phyloP scores from a whole-genome alignment of 2,888 invertebrate species.

The Troilus luridus region DNA sequence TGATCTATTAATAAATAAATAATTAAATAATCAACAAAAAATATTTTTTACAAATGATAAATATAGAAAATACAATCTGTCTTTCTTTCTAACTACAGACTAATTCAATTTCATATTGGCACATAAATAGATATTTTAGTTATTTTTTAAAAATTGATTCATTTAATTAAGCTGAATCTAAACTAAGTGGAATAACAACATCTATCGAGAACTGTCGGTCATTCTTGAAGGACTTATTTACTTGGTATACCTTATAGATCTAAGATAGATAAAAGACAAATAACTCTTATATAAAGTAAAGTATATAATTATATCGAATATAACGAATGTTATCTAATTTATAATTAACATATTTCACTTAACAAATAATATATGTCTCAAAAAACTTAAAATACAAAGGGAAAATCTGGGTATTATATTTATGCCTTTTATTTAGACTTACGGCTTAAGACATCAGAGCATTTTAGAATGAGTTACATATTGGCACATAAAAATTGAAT shows the following conservation, averaged over 20 bases:
- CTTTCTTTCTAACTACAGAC: conserved; percentile 35
- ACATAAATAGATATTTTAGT: conserved; percentile 24
- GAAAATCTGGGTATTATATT: too few relatives aligned
- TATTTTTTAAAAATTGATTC: neutral
- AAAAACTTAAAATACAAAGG: too few relatives aligned
- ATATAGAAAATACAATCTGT: conserved; percentile 10
- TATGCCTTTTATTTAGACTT: too few relatives aligned
- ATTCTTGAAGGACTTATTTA: neutral
- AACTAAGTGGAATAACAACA: neutral
- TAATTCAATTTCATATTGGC: neutral
- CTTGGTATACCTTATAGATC: too few relatives aligned
- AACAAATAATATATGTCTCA: too few relatives aligned
- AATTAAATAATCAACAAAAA: conserved; percentile 22
- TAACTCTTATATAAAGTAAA: too few relatives aligned
- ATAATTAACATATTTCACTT: too few relatives aligned
- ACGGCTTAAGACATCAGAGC: too few relatives aligned
- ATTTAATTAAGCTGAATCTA: neutral
- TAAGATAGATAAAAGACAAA: too few relatives aligned
- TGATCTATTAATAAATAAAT: conserved; percentile 17
- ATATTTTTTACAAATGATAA: conserved; percentile 22
- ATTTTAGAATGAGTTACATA: neutral
- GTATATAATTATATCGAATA: too few relatives aligned
- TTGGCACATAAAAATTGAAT: too few relatives aligned
- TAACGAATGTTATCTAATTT: too few relatives aligned
- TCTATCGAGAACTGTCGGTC: neutral